Percentiles rank a stretch among this genome's conserved stretches.
Conservation (phyloP, 2,888 invertebrate genomes). For the Halictus quadricinctus region DNA sequence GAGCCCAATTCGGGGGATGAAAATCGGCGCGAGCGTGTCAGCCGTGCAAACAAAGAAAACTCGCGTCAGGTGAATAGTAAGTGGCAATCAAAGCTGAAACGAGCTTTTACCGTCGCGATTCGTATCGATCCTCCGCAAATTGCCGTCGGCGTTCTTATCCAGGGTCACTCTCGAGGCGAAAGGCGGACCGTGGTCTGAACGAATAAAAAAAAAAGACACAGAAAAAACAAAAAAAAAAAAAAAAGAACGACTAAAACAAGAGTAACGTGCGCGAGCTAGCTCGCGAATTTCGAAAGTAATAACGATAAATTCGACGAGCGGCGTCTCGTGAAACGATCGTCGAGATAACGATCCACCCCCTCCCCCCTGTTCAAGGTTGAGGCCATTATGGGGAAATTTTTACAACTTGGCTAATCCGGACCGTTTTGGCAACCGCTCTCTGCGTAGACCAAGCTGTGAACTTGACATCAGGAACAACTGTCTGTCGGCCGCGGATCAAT, state of each 20-base stretch:
- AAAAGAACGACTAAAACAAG: neutral
- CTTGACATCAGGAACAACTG: slow-evolving; percentile 23
- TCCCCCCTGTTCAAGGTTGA: slow-evolving; percentile 16
- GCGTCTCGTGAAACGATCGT: slow-evolving; percentile 20
- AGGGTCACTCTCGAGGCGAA: neutral
- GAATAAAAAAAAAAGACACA: neutral
- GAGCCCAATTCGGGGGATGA: neutral
- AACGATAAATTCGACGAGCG: slow-evolving; percentile 38
- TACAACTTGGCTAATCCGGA: slow-evolving; percentile 72
- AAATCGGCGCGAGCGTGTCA: neutral
- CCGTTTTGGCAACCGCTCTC: slow-evolving; percentile 68
- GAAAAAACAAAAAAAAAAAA: too few relatives aligned
- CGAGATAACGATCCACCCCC: slow-evolving; percentile 18
- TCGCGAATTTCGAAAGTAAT: slow-evolving; percentile 28
- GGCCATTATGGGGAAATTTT: slow-evolving; percentile 67
- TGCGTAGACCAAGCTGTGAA: slow-evolving; percentile 30
- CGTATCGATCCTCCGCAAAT: slow-evolving; percentile 2
- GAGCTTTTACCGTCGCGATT: slow-evolving; percentile 8
- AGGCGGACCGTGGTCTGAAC: neutral
- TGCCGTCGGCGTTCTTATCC: slow-evolving; percentile 5
- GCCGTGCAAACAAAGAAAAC: slow-evolving; percentile 23
- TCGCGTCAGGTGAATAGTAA: neutral
- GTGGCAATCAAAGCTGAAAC: slow-evolving; percentile 21
- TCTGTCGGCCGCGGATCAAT: slow-evolving; percentile 1
- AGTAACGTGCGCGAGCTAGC: neutral